Percentiles rank a stretch among this genome's conserved stretches.
phyloP scores from a whole-genome alignment of 2,113 vertebrate species.

The Ictalurus punctatus region DNA sequence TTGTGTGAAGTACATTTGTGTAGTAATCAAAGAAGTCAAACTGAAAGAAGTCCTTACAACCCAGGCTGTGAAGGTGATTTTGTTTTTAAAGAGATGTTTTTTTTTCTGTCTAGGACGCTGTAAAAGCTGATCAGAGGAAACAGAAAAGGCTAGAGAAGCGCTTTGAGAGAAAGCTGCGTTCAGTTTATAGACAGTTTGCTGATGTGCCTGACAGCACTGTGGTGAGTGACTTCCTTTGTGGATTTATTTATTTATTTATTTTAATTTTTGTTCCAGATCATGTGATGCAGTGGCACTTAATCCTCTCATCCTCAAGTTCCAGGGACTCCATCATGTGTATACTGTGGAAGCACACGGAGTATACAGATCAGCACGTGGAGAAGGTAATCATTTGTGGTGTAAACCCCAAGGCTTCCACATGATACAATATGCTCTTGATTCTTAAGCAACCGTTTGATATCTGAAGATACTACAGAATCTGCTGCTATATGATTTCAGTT shows the following conservation, averaged over 20 bases:
- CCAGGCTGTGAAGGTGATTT: background rate
- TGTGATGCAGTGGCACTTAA: background rate
- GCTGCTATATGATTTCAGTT: background rate
- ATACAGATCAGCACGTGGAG: slow-evolving; percentile 68
- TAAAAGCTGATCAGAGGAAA: slow-evolving; percentile 58
- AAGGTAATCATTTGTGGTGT: slow-evolving; percentile 68
- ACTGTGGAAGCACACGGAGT: slow-evolving; percentile 81
- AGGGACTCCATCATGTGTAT: slow-evolving; percentile 79
- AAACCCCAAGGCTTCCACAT: background rate
- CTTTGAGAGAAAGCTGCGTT: slow-evolving; percentile 76
- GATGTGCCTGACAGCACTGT: slow-evolving; percentile 59
- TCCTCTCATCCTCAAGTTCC: slow-evolving; percentile 69
- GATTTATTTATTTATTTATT: too few species aligned
- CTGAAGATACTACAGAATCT: background rate
- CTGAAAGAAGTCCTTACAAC: background rate
- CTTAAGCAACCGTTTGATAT: background rate
- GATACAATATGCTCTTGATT: background rate
- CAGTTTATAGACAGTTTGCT: slow-evolving; percentile 66
- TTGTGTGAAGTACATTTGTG: background rate
- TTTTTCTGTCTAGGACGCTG: slow-evolving; percentile 5
- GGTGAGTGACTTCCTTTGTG: slow-evolving; percentile 70
- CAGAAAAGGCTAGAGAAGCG: slow-evolving; percentile 72
- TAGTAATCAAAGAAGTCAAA: background rate
- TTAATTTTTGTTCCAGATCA: too few species aligned
- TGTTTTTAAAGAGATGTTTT: background rate